Conservation (phyloP, 2,113 vertebrate species). For the Cepphus grylle region DNA sequence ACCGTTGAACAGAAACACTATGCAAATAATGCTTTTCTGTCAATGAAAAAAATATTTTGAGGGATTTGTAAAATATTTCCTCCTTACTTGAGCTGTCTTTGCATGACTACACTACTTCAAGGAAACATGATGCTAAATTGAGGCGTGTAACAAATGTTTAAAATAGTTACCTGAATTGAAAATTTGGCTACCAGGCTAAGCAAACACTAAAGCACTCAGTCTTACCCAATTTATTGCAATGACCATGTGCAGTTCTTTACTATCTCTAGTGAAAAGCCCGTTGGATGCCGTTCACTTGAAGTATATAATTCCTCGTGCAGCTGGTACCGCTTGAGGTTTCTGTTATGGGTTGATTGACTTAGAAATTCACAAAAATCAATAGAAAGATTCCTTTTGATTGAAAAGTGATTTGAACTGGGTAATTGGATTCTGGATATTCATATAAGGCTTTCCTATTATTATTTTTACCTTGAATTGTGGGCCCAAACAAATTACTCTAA, state of each 20-base stretch:
- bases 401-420: not conserved
- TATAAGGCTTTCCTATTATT: not conserved
- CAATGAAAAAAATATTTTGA: not conserved
- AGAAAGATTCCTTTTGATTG: not conserved
- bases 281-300: not conserved
- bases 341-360: not conserved
- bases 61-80: not conserved
- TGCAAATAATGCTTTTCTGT: not conserved
- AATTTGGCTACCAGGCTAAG: not conserved
- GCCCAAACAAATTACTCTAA: not conserved
- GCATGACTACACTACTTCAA: not conserved
- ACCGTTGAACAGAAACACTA: not conserved
- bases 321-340: not conserved
- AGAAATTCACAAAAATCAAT: not conserved
- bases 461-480: not conserved
- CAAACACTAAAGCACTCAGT: not conserved
- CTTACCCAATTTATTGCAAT: not conserved
- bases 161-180: not conserved
- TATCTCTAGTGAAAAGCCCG: not conserved
- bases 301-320: not conserved
- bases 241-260: not conserved
- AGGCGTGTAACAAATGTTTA: not conserved
- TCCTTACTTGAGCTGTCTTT: not conserved
- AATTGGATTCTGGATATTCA: not conserved
- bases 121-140: not conserved